Conservation (phyloP, 2,797 vertebrate genomes). For the Siniperca undulata region DNA sequence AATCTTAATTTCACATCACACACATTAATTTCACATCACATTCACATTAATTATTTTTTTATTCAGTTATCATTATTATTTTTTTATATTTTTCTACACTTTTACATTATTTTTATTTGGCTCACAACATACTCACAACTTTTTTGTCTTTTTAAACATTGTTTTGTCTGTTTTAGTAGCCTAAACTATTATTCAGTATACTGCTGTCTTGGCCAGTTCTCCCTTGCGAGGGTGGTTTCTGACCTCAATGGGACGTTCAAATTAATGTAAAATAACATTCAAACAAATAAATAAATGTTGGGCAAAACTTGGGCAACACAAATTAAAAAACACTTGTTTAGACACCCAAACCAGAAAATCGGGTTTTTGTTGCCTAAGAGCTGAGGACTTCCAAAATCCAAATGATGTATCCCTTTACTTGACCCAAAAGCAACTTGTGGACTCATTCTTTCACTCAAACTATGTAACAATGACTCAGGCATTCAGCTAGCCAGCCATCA, state of each 20-base stretch:
- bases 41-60: too few species aligned
- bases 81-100: neutral
- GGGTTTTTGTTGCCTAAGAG: neutral
- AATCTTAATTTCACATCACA: too few species aligned
- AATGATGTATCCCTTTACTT: conserved; percentile 15
- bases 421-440: conserved; percentile 35
- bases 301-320: neutral
- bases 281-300: neutral
- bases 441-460: conserved; percentile 13
- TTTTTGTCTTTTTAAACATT: neutral
- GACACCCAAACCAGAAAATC: neutral
- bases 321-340: neutral
- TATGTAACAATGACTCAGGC: conserved; percentile 42
- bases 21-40: too few species aligned
- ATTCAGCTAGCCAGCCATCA: conserved; percentile 40
- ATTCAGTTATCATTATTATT: neutral
- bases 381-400: neutral
- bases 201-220: too few species aligned
- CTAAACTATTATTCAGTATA: too few species aligned
- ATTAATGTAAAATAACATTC: neutral
- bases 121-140: too few species aligned
- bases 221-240: neutral
- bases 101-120: neutral
- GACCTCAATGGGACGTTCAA: neutral
- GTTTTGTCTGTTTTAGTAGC: neutral